Percentiles rank a stretch among this genome's conserved stretches.
phyloP scores from a whole-genome alignment of 2,113 vertebrate species.

The Melospiza melodia region DNA sequence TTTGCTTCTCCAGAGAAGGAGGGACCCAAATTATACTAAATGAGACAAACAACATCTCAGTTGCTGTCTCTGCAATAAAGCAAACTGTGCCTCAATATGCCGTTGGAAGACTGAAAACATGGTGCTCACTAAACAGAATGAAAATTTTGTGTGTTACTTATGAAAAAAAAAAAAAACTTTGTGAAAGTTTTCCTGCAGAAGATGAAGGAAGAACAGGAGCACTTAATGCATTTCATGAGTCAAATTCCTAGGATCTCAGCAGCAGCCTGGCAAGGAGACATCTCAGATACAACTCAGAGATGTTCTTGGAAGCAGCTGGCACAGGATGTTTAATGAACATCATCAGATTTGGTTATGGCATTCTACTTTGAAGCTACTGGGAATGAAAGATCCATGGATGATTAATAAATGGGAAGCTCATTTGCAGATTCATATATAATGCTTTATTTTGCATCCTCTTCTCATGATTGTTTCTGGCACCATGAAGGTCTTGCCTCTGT shows the following conservation, averaged over 20 bases:
- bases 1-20: constrained; percentile 24
- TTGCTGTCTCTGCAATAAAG: constrained; percentile 37
- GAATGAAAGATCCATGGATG: not conserved
- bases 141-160: not conserved
- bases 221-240: not conserved
- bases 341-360: not conserved
- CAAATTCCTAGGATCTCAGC: not conserved
- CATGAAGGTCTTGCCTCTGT: not conserved
- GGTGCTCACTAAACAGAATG: not conserved
- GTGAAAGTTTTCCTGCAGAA: not conserved
- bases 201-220: not conserved
- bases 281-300: not conserved
- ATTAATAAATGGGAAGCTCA: not conserved
- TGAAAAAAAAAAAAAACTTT: not conserved
- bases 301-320: not conserved
- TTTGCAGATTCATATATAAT: not conserved
- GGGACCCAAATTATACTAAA: constrained; percentile 54
- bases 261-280: not conserved
- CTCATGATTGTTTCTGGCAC: not conserved
- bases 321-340: not conserved
- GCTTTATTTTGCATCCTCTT: not conserved
- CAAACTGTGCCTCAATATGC: constrained; percentile 57
- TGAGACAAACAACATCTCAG: constrained; percentile 55
- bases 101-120: not conserved
- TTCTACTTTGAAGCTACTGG: not conserved